Evolutionary conservation across 1,140 invertebrate species (phyloP), one percentile per base, ranked within the genome.

Genomic region (Tetragonula clypearis): DNA sequence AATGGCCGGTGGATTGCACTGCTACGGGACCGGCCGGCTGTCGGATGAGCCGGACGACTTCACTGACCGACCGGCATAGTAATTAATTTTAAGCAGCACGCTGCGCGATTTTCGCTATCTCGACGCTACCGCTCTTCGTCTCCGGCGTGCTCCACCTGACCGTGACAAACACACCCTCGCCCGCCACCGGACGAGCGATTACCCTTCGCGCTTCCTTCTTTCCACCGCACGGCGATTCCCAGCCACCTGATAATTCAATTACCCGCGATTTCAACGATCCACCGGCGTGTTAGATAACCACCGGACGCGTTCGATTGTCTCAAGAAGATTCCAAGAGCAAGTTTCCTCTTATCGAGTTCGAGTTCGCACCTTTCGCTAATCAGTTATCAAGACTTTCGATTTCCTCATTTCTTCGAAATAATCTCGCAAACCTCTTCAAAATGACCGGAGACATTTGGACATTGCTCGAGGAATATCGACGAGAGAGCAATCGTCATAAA

Each of bases 81-180:
- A 94, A 94, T 94, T 94, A 94, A 94, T 94, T 93, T 92, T 91
- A 91, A 93, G 91, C 94, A 92, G 90, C 91, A 91, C 62, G 90
- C 79, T 79, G 85, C 84, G 86, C 88, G 88, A 90, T 90, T 90
- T 91, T 92, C 87, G 84, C 88, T 86, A 87, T 86, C 80, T 88
- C 84, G 77, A 68, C 12, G 71, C 71, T 12, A 23, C 49, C 77
- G 72, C 73, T 55, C 81, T 62, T 81, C 78, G n/a, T n/a, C 53
- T 62, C 55, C 79, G 9, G 5, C 79, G 35, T 53, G 19, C 53
- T 41, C 82, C 86, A 76, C 62, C 58, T 65, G 82, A 58, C 66
- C 78, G 56, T 77, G 30, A 76, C 80, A 76, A 74, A 77, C 72
- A 65, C 73, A 72, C 72, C 79, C 80, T 69, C 79, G 74, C 68